Evolutionary conservation across 2,888 invertebrate species (phyloP).

Genomic region (Stenotaenia linearis): DNA sequence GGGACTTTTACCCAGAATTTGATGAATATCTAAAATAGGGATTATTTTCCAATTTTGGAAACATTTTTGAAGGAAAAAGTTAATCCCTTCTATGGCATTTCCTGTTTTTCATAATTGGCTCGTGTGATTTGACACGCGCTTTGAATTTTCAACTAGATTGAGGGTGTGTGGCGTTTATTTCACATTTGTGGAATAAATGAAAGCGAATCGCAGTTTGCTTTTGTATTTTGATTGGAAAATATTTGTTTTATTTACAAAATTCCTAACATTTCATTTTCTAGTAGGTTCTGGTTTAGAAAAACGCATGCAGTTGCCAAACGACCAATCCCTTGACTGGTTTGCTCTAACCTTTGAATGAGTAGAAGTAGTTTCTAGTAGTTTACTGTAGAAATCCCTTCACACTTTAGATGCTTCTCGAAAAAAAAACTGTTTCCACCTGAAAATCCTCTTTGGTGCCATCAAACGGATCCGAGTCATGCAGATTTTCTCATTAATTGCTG

Average conservation of each 20-base stretch:
- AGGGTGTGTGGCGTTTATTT: no score
- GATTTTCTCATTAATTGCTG: conserved; percentile 76
- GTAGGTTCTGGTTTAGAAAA: conserved; percentile 12
- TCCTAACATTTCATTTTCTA: background rate
- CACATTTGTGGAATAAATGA: no score
- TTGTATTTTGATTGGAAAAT: background rate
- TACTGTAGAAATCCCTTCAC: background rate
- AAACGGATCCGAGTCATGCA: conserved; percentile 66
- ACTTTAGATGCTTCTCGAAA: conserved; percentile 53
- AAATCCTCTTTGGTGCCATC: conserved; percentile 70
- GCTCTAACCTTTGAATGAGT: background rate
- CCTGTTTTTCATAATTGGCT: no score
- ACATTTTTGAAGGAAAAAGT: no score
- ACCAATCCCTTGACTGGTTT: background rate
- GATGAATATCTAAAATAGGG: no score
- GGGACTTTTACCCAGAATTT: no score
- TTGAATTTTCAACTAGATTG: no score
- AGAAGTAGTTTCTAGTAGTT: background rate
- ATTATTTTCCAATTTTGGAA: no score
- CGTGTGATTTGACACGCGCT: no score
- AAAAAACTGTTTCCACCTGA: conserved; percentile 58
- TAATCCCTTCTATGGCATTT: no score
- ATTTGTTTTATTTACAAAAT: background rate
- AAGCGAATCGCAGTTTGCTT: background rate
- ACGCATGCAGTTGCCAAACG: background rate